phyloP scores from a whole-genome alignment of 2,113 vertebrate genomes.

The Paradisaea rubra region DNA sequence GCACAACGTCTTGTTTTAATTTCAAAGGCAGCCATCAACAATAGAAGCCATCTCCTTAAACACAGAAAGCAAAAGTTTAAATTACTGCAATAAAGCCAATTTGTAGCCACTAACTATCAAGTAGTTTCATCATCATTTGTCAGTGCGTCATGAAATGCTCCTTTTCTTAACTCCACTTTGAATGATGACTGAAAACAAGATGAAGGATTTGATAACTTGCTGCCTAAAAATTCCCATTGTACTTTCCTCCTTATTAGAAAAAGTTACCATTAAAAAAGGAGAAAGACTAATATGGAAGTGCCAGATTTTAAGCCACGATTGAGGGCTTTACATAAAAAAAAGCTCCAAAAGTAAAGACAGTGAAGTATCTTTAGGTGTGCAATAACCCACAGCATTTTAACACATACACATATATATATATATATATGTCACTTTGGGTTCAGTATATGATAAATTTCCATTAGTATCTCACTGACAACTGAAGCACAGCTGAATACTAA shows the following conservation, averaged over 20 bases:
- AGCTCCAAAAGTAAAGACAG: slow-evolving; percentile 2
- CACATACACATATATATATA: not conserved
- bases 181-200: not conserved
- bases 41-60: not conserved
- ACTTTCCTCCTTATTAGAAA: not conserved
- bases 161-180: not conserved
- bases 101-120: not conserved
- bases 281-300: not conserved
- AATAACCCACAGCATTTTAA: slow-evolving; percentile 34
- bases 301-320: not conserved
- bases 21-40: not conserved
- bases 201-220: not conserved
- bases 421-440: not conserved
- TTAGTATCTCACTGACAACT: not conserved
- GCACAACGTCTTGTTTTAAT: not conserved
- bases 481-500: slow-evolving; percentile 21
- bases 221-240: not conserved
- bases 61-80: not conserved
- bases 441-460: slow-evolving; percentile 7
- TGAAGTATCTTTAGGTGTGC: slow-evolving; percentile 4
- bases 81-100: not conserved
- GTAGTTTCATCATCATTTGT: not conserved
- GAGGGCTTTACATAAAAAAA: not conserved
- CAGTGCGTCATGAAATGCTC: not conserved
- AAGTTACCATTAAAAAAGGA: not conserved